A percentile compares a stretch with the other conserved stretches of the same genome.
phyloP scores from a whole-genome alignment of 1,140 invertebrate genomes.

The Hycleus phaleratus region DNA sequence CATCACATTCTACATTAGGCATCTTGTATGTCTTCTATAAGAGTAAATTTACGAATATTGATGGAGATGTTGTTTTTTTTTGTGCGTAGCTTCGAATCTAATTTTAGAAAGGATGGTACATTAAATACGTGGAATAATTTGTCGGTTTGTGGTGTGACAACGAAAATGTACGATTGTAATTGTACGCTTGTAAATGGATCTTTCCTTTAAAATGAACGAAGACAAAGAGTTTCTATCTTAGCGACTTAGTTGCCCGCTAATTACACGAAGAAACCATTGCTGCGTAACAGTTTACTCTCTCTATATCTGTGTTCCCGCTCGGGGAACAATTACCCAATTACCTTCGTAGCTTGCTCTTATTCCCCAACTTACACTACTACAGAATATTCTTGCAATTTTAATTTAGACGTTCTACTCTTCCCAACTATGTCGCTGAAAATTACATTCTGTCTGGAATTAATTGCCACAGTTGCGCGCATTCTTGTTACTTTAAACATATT shows the following conservation, averaged over 20 bases:
- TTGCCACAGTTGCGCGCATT: conserved; percentile 2
- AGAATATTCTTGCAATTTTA: conserved; percentile 12
- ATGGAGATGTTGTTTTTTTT: no score
- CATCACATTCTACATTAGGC: no score
- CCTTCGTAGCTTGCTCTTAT: conserved; percentile 21
- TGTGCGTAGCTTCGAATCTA: no score
- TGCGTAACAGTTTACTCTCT: conserved; percentile 26
- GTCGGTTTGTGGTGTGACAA: background rate
- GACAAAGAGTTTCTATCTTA: conserved; percentile 23
- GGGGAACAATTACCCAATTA: conserved; percentile 32
- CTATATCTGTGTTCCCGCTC: conserved; percentile 8
- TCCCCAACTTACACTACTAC: conserved; percentile 5
- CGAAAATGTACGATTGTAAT: conserved; percentile 9
- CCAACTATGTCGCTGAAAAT: background rate
- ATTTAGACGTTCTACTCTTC: conserved; percentile 8
- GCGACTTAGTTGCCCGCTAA: conserved; percentile 25
- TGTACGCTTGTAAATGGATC: conserved; percentile 18
- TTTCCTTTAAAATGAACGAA: conserved; percentile 4
- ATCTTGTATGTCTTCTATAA: no score
- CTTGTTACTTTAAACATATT: no score
- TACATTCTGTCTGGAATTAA: conserved; percentile 10
- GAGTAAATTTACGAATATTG: no score
- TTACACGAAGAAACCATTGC: conserved; percentile 31
- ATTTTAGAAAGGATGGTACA: no score
- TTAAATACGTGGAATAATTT: conserved; percentile 1